These are phyloP conservation scores for Xerus rutilus DNA, from an alignment of 2,797 vertebrate genomes.

Conservation along the genomic window DNA sequence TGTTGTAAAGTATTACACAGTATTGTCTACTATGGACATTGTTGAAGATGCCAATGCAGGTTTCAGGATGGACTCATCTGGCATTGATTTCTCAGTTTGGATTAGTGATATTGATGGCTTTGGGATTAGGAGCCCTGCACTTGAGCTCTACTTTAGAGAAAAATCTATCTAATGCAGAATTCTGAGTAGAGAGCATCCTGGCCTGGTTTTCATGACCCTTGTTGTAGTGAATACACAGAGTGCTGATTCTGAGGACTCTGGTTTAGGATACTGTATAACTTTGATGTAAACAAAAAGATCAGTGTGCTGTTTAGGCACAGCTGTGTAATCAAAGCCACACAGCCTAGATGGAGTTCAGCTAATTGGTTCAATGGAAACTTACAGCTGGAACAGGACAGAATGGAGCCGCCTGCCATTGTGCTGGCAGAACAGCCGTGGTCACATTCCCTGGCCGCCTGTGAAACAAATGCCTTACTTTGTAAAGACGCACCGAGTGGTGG, in stretches of 20 bases:
- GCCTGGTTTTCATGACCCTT: not conserved
- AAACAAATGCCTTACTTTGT: conserved; percentile 64
- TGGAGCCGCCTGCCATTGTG: not conserved
- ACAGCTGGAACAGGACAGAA: conserved; percentile 44
- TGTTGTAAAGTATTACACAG: not conserved
- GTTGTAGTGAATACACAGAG: not conserved
- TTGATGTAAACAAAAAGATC: conserved; percentile 28
- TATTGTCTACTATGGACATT: not conserved
- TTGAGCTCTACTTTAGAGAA: not conserved
- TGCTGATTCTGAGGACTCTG: not conserved
- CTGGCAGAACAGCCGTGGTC: not conserved
- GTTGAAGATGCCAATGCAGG: not conserved
- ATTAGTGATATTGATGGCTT: not conserved
- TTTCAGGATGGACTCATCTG: not conserved
- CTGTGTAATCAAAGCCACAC: conserved; percentile 69
- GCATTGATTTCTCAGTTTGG: not conserved
- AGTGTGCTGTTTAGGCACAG: conserved; percentile 48
- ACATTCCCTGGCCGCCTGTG: not conserved
- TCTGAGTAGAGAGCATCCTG: not conserved
- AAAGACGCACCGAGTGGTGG: not conserved
- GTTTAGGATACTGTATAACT: not conserved
- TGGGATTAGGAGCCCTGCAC: not conserved
- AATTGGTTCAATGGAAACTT: conserved; percentile 54
- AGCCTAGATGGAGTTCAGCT: conserved; percentile 60
- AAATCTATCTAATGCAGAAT: not conserved